Evolutionary conservation across 2,113 vertebrate genomes (phyloP), one percentile per base, ranked within the genome.

Genomic region (Guaruba guarouba): DNA sequence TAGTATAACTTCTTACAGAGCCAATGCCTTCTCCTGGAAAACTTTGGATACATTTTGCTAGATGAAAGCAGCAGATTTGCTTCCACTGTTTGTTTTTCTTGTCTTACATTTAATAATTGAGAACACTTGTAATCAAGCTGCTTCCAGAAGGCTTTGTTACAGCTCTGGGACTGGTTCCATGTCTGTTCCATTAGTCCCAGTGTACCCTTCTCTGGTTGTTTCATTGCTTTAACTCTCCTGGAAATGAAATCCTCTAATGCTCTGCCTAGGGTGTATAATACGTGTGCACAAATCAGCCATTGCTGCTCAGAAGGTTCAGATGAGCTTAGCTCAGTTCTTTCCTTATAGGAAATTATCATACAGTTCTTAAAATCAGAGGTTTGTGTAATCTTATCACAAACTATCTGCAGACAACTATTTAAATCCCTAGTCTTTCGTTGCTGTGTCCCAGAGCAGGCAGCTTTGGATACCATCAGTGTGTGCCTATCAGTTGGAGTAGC

Each of bases 21-120:
- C 75, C 16, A 14, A 35, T 92, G 92, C 43, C 44, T 97, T 83
- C 81, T 95, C 22, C 49, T 96, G 49, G 70, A 82, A 88, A 92
- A 82, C 52, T 37, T 27, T 80, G 76, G 29, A 71, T 70, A 23
- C 22, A 7, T 82, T 83, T 92, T 90, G 48, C 39, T 71, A 29
- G 75, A 67, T 81, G 85, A 83, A 93, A 90, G 75, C 57, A 88
- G 67, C 28, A 88, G 76, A 49, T 93, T 92, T 84, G 54, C 84
- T 91, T 80, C 44, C 6, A 13, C 31, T 44, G 37, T 83, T 61
- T 66, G 51, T 39, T 92, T 76, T 79, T 79, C 88, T 70, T 37
- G 37, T 86, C 71, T 94, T 2, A 1, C 29, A 48, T 88, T 78
- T 78, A 86, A 92, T 93, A 81, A 92, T 69, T 33, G 43, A 31